Evolutionary conservation across 2,113 vertebrate species (phyloP).

Genomic region (Microtus oregoni): DNA sequence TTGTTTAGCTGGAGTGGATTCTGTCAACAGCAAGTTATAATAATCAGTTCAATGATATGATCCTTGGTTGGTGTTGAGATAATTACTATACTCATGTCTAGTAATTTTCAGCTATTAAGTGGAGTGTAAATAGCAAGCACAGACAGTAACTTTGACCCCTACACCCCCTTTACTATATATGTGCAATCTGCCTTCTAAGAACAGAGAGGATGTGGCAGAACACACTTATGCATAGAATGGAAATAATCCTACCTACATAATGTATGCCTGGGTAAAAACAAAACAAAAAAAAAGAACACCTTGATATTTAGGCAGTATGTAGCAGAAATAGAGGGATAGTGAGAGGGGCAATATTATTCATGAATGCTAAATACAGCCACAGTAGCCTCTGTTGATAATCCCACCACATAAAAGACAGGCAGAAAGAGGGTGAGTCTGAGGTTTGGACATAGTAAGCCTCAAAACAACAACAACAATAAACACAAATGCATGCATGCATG

Average conservation of each 20-base stretch:
- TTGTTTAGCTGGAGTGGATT: conserved; percentile 76
- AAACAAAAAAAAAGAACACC: not conserved
- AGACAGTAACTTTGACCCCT: conserved; percentile 49
- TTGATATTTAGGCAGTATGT: not conserved
- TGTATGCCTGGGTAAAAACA: not conserved
- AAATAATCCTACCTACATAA: not conserved
- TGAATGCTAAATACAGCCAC: not conserved
- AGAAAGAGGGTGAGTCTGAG: not conserved
- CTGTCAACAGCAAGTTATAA: conserved; percentile 78
- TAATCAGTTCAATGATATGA: conserved; percentile 74
- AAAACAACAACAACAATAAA: not conserved
- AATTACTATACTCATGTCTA: conserved; percentile 80
- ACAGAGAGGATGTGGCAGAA: not conserved
- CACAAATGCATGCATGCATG: no score
- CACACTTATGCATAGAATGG: not conserved
- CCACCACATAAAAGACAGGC: not conserved
- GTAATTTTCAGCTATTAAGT: conserved; percentile 80
- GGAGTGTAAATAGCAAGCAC: conserved; percentile 18
- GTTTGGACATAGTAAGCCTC: not conserved
- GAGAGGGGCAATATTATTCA: not conserved
- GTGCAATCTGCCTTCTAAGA: conserved; percentile 42
- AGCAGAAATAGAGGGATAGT: not conserved
- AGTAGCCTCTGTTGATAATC: not conserved
- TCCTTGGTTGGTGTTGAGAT: conserved; percentile 78
- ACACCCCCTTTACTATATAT: not conserved